Conservation (phyloP, 1,140 invertebrate species). For the Ceratosolen solmsi region DNA sequence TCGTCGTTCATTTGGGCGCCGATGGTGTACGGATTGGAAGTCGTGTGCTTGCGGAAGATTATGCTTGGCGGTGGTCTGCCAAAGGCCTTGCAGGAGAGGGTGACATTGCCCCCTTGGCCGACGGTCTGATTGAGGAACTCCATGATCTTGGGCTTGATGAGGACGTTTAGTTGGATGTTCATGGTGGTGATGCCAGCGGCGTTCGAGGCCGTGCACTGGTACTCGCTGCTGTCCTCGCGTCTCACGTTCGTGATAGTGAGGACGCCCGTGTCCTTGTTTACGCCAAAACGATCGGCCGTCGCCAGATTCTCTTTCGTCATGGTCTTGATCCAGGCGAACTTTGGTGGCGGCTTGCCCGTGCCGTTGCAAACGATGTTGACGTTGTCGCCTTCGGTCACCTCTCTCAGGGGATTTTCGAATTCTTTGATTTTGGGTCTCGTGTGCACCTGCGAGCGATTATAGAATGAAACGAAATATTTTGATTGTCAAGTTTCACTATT, state of each 20-base stretch:
- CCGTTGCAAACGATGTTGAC: constrained; percentile 84
- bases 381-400: constrained; percentile 85
- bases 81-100: constrained; percentile 82
- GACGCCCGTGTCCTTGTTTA: constrained; percentile 80
- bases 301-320: constrained; percentile 80
- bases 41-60: constrained; percentile 80
- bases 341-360: constrained; percentile 86
- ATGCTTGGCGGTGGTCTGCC: constrained; percentile 86
- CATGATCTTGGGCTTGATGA: constrained; percentile 86
- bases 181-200: constrained; percentile 81
- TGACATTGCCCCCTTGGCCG: constrained; percentile 77
- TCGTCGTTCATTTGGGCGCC: constrained; percentile 78
- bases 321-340: constrained; percentile 85
- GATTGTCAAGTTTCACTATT: no score
- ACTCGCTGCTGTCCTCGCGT: constrained; percentile 84
- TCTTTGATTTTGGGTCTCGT: constrained; percentile 82
- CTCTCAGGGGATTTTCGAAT: constrained; percentile 72
- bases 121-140: constrained; percentile 84
- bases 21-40: constrained; percentile 74
- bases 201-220: constrained; percentile 89
- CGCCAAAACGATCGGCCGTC: constrained; percentile 81
- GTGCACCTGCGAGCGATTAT: constrained; percentile 78
- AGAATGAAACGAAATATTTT: no score
- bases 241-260: constrained; percentile 85
- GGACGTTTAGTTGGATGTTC: constrained; percentile 78